Conservation (phyloP, 2,888 invertebrate genomes). For the Orgyia antiqua region DNA sequence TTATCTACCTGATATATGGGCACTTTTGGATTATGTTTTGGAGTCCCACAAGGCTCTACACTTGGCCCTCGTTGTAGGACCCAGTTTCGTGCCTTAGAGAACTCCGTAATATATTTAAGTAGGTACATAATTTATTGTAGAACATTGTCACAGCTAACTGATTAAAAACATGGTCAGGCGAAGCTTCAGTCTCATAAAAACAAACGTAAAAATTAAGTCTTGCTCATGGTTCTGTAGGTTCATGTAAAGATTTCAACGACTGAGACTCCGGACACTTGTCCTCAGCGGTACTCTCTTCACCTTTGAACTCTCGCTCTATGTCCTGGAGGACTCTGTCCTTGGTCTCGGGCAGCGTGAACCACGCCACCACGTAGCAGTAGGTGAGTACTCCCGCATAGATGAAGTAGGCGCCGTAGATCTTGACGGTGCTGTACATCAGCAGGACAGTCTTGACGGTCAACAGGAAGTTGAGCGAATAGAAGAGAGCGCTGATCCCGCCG, state of each 20-base stretch:
- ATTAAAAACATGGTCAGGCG: too few species aligned
- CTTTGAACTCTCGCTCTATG: conserved; percentile 25
- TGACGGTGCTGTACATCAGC: conserved; percentile 15
- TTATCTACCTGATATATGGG: too few species aligned
- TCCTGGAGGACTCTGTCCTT: conserved; percentile 29
- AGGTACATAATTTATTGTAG: too few species aligned
- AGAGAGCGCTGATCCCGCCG: conserved; percentile 22
- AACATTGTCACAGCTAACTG: too few species aligned
- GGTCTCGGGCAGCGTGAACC: conserved; percentile 28
- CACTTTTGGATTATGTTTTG: too few species aligned
- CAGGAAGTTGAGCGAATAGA: conserved; percentile 23
- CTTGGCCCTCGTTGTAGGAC: too few species aligned
- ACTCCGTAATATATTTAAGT: too few species aligned
- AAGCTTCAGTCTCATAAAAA: too few species aligned
- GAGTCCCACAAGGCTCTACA: too few species aligned
- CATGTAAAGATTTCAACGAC: conserved; percentile 5
- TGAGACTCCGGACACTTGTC: conserved; percentile 22
- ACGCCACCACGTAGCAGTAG: conserved; percentile 19
- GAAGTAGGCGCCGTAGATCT: conserved; percentile 21
- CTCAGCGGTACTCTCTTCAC: conserved; percentile 29
- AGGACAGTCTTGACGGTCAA: conserved; percentile 24
- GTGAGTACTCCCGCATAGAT: conserved; percentile 22
- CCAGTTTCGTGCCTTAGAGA: too few species aligned
- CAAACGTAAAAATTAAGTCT: too few species aligned
- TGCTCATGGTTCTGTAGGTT: too few species aligned